Base-by-base conservation (phyloP, 2,888 invertebrate genomes). In the Onchidella celtica region DNA sequence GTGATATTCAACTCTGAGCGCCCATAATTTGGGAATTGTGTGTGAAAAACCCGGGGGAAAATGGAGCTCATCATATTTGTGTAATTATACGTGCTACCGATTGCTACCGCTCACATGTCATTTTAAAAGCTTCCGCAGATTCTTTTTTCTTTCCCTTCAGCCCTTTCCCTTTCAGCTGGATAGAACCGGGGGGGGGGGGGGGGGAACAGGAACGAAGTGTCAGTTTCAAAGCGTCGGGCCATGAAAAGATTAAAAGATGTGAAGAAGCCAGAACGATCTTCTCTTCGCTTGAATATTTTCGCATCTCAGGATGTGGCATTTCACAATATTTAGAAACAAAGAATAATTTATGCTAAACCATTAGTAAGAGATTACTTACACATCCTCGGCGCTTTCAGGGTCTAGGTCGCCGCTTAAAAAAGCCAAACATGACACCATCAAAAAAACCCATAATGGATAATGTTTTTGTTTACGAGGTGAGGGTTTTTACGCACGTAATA, bases 401-500 rank as follows among this genome's bases (percentile, higher is more conserved):
- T n/a, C n/a, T n/a, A n/a, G n/a, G n/a, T n/a, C n/a, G n/a, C n/a
- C n/a, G n/a, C n/a, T n/a, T n/a, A n/a, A n/a, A 21, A 36, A 36
- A 55, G 55, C 17, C 47, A 57, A 72, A 72, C 55, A 72, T 57
- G 57, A 55, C 55, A n/a, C 14, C 27, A 72, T 72, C 55, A 72
- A 72, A 57, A 57, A 57, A n/a, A 32, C 47, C 1, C 29, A 47
- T 57, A 72, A 72, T 72, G 72, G 72, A 72, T 57, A 72, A 55
- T 57, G 57, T 29, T 40, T n/a, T 72, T 55, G 57, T 72, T 57
- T 72, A 57, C 57, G 27, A 55, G n/a, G 6, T 40, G 32, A 57
- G 32, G 40, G 34, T 57, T 27, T 55, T 72, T 57, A 57, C 21
- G 32, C 17, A 47, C 47, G 6, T 61, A n/a, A n/a, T n/a, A n/a